phyloP scores from a whole-genome alignment of 2,797 vertebrate species.

The Hylomyscus alleni region DNA sequence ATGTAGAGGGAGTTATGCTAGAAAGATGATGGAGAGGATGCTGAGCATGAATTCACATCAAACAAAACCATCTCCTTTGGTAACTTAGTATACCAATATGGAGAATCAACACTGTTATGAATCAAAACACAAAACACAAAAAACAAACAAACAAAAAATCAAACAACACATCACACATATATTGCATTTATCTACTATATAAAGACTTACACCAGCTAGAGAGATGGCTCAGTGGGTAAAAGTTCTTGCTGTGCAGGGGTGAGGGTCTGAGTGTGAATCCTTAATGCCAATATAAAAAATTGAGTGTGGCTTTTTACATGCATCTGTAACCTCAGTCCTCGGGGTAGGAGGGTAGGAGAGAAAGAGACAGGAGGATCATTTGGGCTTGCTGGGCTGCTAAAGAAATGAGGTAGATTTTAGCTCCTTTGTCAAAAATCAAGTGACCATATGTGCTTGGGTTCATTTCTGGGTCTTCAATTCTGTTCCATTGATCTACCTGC shows the following conservation, averaged over 20 bases:
- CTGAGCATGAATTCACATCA: slow-evolving; percentile 4
- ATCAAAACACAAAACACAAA: too few relatives aligned
- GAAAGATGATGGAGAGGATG: not conserved
- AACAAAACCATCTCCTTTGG: not conserved
- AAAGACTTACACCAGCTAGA: not conserved
- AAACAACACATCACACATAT: not conserved
- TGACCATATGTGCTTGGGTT: too few relatives aligned
- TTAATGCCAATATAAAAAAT: not conserved
- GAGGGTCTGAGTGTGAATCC: not conserved
- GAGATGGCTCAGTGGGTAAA: not conserved
- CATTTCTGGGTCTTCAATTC: too few relatives aligned
- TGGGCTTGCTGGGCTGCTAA: not conserved
- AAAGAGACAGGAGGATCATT: not conserved
- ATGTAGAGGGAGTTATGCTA: not conserved
- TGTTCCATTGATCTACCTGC: too few relatives aligned
- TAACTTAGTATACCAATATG: not conserved
- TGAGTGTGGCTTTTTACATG: not conserved
- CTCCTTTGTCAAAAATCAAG: too few relatives aligned
- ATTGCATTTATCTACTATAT: not conserved
- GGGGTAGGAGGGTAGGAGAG: not conserved
- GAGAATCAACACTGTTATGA: not conserved
- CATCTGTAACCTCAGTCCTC: too few relatives aligned
- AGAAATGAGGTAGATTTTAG: too few relatives aligned
- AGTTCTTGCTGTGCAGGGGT: not conserved
- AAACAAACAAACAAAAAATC: not conserved